These are phyloP conservation scores for Pachyramphus minor DNA, from an alignment of 2,113 vertebrate genomes.

Conservation along the genomic window DNA sequence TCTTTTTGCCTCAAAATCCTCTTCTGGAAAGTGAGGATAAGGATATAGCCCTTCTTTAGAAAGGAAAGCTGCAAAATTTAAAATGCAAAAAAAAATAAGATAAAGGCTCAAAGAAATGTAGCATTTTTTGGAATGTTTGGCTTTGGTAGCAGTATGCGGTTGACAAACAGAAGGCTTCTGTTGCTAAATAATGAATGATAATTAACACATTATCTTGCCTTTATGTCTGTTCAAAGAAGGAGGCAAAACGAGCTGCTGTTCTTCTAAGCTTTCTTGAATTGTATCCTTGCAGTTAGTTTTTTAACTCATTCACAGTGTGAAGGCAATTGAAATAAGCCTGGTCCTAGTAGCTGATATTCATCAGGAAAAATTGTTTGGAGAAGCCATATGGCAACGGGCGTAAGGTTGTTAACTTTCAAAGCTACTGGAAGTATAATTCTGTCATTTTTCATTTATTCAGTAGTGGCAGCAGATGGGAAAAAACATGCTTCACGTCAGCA, in stretches of 20 bases:
- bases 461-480: conserved; percentile 63
- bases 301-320: conserved; percentile 56
- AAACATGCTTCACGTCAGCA: conserved; percentile 69
- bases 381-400: conserved; percentile 63
- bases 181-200: conserved; percentile 67
- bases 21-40: not conserved
- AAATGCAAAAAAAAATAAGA: not conserved
- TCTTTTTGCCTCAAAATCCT: not conserved
- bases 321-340: conserved; percentile 48
- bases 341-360: conserved; percentile 54
- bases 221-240: conserved; percentile 51
- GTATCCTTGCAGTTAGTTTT: conserved; percentile 11
- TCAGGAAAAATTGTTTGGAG: conserved; percentile 60
- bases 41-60: not conserved
- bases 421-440: conserved; percentile 69
- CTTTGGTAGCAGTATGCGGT: conserved; percentile 36
- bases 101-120: not conserved
- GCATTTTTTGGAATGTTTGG: conserved; percentile 16
- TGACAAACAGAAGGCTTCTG: conserved; percentile 66
- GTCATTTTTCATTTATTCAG: conserved; percentile 72
- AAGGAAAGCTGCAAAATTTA: conserved; percentile 26
- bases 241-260: conserved; percentile 52
- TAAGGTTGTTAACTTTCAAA: conserved; percentile 69
- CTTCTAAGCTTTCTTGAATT: conserved; percentile 41
- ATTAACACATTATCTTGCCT: conserved; percentile 63